Base-by-base conservation (phyloP, 2,888 invertebrate genomes). In the Dinocampus coccinellae region DNA sequence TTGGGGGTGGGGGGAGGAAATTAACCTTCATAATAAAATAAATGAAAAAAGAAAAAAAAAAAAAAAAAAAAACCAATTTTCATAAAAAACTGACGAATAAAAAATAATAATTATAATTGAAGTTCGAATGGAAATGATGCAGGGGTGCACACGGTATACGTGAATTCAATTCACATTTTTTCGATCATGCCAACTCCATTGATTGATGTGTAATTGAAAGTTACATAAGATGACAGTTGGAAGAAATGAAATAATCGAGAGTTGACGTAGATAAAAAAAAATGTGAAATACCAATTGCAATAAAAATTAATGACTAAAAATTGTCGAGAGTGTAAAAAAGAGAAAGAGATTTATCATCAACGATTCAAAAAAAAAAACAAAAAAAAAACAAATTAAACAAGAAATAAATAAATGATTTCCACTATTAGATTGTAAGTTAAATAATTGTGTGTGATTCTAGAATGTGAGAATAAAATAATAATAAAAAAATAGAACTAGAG, bases 361-460 rank as follows among this genome's bases (percentile, higher is more conserved):
- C 9, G n/a, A n/a, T n/a, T n/a, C n/a, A n/a, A n/a, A n/a, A n/a
- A n/a, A n/a, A n/a, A n/a, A n/a, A n/a, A n/a, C n/a, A n/a, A n/a
- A n/a, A n/a, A n/a, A n/a, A n/a, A n/a, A n/a, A n/a, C n/a, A n/a
- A n/a, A n/a, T n/a, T n/a, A n/a, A 16, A 73, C 57, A 65, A 60
- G 62, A 55, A 47, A 33, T 47, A 39, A 29, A 70, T 62, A 60
- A 52, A 73, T 64, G 73, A 76, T 74, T 79, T 79, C 78, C 78
- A 84, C 82, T 84, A 84, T 77, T 84, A 84, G 82, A 61, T 66
- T 68, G 73, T 83, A 84, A 84, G 82, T 78, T 74, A 80, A 76
- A 73, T 78, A 80, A 81, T 77, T 79, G 70, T 72, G 72, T 78
- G 79, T 76, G 81, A 79, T 70, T 75, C 76, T 82, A 83, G 81